Conservation (phyloP, 2,113 vertebrate species). For the Trachemys scripta region DNA sequence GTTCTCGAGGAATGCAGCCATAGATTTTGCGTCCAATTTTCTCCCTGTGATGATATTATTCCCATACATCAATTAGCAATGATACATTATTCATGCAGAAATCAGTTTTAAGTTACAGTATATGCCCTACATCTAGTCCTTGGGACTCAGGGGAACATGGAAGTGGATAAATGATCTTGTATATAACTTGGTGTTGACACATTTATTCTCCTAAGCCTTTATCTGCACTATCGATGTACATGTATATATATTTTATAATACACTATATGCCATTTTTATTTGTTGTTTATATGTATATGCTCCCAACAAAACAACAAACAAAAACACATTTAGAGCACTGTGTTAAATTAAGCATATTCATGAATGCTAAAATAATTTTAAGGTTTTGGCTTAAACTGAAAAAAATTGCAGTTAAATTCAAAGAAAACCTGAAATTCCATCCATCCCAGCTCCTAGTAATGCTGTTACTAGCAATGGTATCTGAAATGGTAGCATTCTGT, state of each 20-base stretch:
- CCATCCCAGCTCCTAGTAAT: constrained; percentile 2
- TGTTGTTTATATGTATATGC: not conserved
- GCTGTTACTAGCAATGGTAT: constrained; percentile 16
- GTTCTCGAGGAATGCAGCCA: constrained; percentile 19
- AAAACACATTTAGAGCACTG: not conserved
- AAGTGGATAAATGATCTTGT: not conserved
- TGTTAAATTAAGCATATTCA: constrained; percentile 4
- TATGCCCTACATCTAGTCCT: not conserved
- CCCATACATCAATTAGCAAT: constrained; percentile 16
- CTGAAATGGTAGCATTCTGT: constrained; percentile 49
- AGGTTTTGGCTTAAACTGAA: constrained; percentile 39
- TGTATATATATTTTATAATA: not conserved
- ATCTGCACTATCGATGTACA: not conserved
- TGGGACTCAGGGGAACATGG: not conserved
- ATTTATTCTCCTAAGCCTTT: constrained; percentile 2
- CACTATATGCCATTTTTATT: not conserved
- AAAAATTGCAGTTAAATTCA: constrained; percentile 33
- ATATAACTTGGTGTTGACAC: constrained; percentile 1
- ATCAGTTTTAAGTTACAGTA: constrained; percentile 3
- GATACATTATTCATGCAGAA: not conserved
- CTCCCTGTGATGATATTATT: not conserved
- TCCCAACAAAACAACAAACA: constrained; percentile 7
- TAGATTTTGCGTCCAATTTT: not conserved
- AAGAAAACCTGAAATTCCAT: constrained; percentile 29
- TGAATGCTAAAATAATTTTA: constrained; percentile 42